These are phyloP conservation scores for Brachyistius frenatus DNA, from an alignment of 2,113 vertebrate genomes.

Conservation along the genomic window DNA sequence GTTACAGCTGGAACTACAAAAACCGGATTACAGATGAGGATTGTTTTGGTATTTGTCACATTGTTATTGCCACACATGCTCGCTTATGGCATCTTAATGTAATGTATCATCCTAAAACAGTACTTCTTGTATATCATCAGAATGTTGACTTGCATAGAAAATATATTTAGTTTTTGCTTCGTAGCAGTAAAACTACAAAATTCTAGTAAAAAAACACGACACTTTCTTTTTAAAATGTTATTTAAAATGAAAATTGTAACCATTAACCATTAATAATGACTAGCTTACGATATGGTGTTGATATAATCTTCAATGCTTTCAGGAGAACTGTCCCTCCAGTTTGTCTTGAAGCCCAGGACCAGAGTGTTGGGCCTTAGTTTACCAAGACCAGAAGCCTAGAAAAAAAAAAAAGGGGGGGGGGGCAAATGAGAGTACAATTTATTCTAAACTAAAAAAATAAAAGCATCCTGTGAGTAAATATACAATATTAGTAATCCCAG, in stretches of 20 bases:
- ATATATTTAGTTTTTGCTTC: too few relatives aligned
- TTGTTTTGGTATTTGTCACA: neutral
- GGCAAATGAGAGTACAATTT: neutral
- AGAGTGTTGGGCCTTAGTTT: conserved; percentile 85
- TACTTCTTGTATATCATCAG: too few relatives aligned
- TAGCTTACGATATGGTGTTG: conserved; percentile 83
- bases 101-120: too few relatives aligned
- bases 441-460: neutral
- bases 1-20: neutral
- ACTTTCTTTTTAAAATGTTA: neutral
- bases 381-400: conserved; percentile 82
- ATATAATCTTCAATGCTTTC: conserved; percentile 81
- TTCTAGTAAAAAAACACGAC: neutral
- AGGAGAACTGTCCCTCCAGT: conserved; percentile 80
- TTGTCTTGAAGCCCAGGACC: conserved; percentile 83
- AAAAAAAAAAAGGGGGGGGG: neutral
- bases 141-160: too few relatives aligned
- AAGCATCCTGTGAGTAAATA: neutral
- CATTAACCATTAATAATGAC: neutral
- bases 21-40: neutral
- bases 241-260: too few relatives aligned
- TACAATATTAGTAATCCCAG: neutral
- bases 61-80: too few relatives aligned
- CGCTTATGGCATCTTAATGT: too few relatives aligned
- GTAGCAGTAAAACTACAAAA: neutral